Evolutionary conservation across 2,888 invertebrate genomes (phyloP).

Genomic region (Athalia circularis): DNA sequence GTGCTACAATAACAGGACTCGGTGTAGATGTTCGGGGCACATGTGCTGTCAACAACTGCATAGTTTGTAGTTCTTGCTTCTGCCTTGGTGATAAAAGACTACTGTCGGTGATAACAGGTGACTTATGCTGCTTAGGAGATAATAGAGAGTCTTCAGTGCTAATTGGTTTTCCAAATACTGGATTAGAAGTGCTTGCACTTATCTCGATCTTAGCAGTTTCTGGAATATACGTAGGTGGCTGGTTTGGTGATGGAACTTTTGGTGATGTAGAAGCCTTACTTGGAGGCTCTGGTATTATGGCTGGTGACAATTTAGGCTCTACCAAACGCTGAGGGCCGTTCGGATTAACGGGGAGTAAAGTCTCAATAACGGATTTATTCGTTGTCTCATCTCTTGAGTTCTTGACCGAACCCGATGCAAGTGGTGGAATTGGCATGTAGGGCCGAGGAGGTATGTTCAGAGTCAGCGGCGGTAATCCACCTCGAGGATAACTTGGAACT

Average conservation of each 20-base stretch:
- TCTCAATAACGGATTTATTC: constrained; percentile 69
- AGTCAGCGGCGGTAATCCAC: constrained; percentile 69
- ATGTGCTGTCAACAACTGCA: constrained; percentile 82
- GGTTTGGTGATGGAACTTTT: constrained; percentile 72
- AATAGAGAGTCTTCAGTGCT: constrained; percentile 56
- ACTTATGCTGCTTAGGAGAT: constrained; percentile 60
- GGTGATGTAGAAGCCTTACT: constrained; percentile 71
- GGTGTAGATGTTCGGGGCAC: constrained; percentile 76
- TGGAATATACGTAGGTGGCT: constrained; percentile 71
- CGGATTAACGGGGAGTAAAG: constrained; percentile 65
- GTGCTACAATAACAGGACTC: constrained; percentile 75
- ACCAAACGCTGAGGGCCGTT: constrained; percentile 66
- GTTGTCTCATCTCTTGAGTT: constrained; percentile 60
- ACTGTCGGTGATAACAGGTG: constrained; percentile 56
- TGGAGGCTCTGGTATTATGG: constrained; percentile 66
- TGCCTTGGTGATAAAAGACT: constrained; percentile 62
- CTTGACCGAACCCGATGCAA: constrained; percentile 63
- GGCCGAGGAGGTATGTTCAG: constrained; percentile 70
- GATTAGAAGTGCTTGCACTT: constrained; percentile 64
- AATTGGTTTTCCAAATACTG: constrained; percentile 60
- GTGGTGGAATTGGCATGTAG: constrained; percentile 67
- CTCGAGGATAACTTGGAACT: constrained; percentile 68
- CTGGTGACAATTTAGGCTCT: constrained; percentile 70
- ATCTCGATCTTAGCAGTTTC: constrained; percentile 72
- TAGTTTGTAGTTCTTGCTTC: constrained; percentile 73